Conservation (phyloP, 1,140 invertebrate species). For the Drosophila athabasca region DNA sequence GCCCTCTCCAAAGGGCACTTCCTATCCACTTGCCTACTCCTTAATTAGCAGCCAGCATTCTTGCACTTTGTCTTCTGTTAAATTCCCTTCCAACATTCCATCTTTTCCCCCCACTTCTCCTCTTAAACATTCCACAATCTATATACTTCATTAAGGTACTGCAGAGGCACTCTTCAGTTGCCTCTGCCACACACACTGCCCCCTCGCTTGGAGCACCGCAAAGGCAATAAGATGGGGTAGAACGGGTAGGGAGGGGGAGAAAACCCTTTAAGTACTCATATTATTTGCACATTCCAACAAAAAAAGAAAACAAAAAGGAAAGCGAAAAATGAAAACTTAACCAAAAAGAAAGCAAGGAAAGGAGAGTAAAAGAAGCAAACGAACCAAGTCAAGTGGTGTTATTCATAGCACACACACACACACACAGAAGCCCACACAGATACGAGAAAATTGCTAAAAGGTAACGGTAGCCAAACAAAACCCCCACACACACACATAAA, state of each 20-base stretch:
- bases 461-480: slow-evolving; percentile 63
- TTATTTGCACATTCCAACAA: slow-evolving; percentile 64
- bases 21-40: not conserved
- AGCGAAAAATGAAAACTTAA: slow-evolving; percentile 35
- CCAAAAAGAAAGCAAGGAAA: slow-evolving; percentile 27
- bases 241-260: slow-evolving; percentile 16
- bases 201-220: not conserved
- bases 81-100: slow-evolving; percentile 26
- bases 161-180: too few species aligned
- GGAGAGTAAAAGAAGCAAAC: slow-evolving; percentile 38
- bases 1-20: not conserved
- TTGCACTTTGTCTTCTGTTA: not conserved
- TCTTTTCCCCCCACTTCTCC: slow-evolving; percentile 12
- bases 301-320: slow-evolving; percentile 21
- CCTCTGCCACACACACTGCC: not conserved
- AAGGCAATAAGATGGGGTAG: not conserved
- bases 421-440: slow-evolving; percentile 25
- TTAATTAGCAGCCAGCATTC: slow-evolving; percentile 40
- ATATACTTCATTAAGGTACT: slow-evolving; percentile 41
- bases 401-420: slow-evolving; percentile 65
- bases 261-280: slow-evolving; percentile 72
- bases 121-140: slow-evolving; percentile 28
- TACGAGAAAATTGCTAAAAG: slow-evolving; percentile 70
- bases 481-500: slow-evolving; percentile 21
- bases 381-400: slow-evolving; percentile 75